These are phyloP conservation scores for Drosophila emarginata DNA, from an alignment of 2,888 invertebrate genomes.

Conservation along the genomic window DNA sequence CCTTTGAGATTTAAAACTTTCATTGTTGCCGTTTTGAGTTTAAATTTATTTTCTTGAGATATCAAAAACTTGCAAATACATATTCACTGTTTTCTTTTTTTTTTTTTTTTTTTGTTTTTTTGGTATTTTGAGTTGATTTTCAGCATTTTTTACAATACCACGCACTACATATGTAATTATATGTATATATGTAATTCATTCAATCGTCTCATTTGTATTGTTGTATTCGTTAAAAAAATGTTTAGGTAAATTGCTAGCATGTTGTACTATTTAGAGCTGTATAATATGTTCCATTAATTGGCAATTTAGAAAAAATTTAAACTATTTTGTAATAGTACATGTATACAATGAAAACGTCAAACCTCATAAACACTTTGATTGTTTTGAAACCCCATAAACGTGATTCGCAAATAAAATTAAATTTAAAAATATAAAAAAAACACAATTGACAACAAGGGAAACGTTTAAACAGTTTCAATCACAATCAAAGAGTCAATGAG, in stretches of 20 bases:
- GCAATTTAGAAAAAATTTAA: slow-evolving; percentile 50
- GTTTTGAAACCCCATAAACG: slow-evolving; percentile 38
- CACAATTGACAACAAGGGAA: slow-evolving; percentile 53
- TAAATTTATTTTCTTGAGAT: slow-evolving; percentile 33
- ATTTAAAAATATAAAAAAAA: slow-evolving; percentile 43
- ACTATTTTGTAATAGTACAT: slow-evolving; percentile 34
- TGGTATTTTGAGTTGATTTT: slow-evolving; percentile 25
- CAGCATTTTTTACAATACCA: slow-evolving; percentile 37
- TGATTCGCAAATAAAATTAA: slow-evolving; percentile 39
- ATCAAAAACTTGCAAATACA: slow-evolving; percentile 47
- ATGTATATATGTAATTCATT: background rate
- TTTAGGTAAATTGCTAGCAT: slow-evolving; percentile 55
- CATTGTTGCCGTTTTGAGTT: slow-evolving; percentile 33
- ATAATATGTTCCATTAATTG: slow-evolving; percentile 50
- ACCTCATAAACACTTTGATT: slow-evolving; percentile 46
- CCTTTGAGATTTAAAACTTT: background rate
- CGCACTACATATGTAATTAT: slow-evolving; percentile 42
- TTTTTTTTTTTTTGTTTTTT: background rate
- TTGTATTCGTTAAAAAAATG: slow-evolving; percentile 49
- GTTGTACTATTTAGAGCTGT: slow-evolving; percentile 63
- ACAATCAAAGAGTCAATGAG: slow-evolving; percentile 49
- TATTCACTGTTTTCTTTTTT: slow-evolving; percentile 34
- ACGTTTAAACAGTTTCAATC: slow-evolving; percentile 39
- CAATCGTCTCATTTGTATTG: slow-evolving; percentile 29
- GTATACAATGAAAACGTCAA: slow-evolving; percentile 17